Conservation (phyloP, 2,888 invertebrate genomes). For the Noctua janthe region DNA sequence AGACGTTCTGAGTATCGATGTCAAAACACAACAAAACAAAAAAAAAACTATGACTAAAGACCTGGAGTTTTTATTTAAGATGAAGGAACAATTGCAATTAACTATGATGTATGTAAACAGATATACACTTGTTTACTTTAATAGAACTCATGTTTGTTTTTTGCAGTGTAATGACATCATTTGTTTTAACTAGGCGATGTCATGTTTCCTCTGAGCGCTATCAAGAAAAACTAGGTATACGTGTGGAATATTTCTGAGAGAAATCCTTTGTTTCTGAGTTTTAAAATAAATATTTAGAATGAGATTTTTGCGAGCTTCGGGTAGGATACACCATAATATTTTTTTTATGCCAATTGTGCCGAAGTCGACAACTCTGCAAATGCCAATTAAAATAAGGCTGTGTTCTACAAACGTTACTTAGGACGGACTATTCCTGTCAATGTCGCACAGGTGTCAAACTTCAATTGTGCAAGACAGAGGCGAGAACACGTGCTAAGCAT, state of each 20-base stretch:
- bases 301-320: neutral
- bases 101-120: neutral
- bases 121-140: constrained; percentile 35
- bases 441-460: neutral
- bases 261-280: neutral
- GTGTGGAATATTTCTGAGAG: constrained; percentile 16
- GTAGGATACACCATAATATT: no score
- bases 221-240: neutral
- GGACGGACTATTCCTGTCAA: neutral
- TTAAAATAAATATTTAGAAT: neutral
- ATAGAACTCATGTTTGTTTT: constrained; percentile 27
- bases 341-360: no score
- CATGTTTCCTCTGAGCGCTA: constrained; percentile 20
- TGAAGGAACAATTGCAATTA: constrained; percentile 1
- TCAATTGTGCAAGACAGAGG: no score
- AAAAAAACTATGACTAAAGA: neutral
- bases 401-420: neutral
- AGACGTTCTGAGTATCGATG: neutral
- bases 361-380: neutral
- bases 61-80: neutral
- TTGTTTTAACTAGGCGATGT: constrained; percentile 31
- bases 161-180: constrained; percentile 40
- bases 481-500: neutral
- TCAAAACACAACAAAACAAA: neutral
- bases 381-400: neutral